Conservation (phyloP, 2,797 vertebrate genomes). For the Peromyscus eremicus region DNA sequence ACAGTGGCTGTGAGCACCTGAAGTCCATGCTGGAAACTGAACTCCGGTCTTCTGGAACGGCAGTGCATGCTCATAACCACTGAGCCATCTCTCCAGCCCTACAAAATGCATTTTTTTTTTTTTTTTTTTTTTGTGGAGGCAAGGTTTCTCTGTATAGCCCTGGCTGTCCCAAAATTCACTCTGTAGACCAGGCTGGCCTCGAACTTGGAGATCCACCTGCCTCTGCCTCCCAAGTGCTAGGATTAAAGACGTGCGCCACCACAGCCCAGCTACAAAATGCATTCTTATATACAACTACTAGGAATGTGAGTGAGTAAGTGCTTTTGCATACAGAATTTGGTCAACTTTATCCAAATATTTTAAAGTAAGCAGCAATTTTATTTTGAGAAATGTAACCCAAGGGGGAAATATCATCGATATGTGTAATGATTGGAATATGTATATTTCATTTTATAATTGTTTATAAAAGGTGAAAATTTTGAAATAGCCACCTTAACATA, state of each 20-base stretch:
- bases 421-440: neutral
- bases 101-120: neutral
- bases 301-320: neutral
- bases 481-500: slow-evolving; percentile 16
- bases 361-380: neutral
- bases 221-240: neutral
- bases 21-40: neutral
- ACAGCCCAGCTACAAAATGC: neutral
- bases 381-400: neutral
- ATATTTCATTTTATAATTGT: neutral
- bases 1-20: neutral
- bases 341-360: neutral
- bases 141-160: neutral
- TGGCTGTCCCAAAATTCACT: neutral
- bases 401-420: neutral
- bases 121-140: neutral
- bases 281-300: neutral
- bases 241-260: neutral
- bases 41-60: too few relatives aligned
- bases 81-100: neutral
- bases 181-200: neutral
- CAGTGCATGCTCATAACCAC: neutral
- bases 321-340: neutral
- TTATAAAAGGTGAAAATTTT: neutral
- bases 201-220: neutral